Conservation (phyloP, 1,140 invertebrate species). For the Brachionus rubens region DNA sequence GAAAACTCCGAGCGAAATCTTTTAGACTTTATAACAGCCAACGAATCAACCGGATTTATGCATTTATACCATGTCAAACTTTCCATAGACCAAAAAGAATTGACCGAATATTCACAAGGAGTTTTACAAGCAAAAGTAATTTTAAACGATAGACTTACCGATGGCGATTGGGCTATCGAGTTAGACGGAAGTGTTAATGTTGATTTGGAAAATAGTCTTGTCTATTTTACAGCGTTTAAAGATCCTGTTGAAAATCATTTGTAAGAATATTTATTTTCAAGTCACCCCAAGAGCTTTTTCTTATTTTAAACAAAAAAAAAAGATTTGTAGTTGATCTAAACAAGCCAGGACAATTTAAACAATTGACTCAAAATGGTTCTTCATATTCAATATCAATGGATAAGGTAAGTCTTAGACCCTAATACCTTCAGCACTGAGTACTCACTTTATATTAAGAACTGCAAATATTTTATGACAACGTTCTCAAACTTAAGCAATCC, state of each 20-base stretch:
- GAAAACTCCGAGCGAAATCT: conserved; percentile 57
- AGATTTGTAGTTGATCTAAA: conserved; percentile 61
- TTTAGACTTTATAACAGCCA: conserved; percentile 82
- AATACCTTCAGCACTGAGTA: not conserved
- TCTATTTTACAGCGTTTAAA: conserved; percentile 62
- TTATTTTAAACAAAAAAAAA: conserved; percentile 48
- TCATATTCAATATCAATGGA: conserved; percentile 59
- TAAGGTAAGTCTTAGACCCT: conserved; percentile 47
- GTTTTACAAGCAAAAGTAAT: conserved; percentile 21
- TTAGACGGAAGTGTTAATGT: conserved; percentile 57
- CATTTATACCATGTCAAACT: conserved; percentile 69
- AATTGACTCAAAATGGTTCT: conserved; percentile 58
- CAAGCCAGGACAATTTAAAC: conserved; percentile 50
- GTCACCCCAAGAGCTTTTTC: conserved; percentile 47
- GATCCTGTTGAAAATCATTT: conserved; percentile 63
- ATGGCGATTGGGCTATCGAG: conserved; percentile 33
- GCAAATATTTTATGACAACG: conserved; percentile 57
- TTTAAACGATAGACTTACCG: not conserved
- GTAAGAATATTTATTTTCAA: conserved; percentile 52
- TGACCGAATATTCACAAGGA: not conserved
- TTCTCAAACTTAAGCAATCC: conserved; percentile 35
- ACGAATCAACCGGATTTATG: conserved; percentile 82
- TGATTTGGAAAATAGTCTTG: conserved; percentile 56
- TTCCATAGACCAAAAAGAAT: not conserved
- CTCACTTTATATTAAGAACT: conserved; percentile 63